A percentile compares a stretch with the other conserved stretches of the same genome.
phyloP scores from a whole-genome alignment of 2,797 vertebrate species.

The Falco berigora region DNA sequence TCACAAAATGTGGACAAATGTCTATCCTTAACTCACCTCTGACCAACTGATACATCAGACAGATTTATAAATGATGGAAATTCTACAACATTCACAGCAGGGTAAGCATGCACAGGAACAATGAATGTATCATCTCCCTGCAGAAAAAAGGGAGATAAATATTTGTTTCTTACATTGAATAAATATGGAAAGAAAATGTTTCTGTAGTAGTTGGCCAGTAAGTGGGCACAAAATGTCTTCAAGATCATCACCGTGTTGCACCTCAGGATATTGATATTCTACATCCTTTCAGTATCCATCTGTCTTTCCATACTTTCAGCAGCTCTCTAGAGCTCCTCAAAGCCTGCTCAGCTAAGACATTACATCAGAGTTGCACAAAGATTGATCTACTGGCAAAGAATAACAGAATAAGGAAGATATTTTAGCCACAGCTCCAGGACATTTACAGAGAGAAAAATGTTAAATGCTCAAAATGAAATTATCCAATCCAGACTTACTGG shows the following conservation, averaged over 20 bases:
- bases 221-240: not conserved
- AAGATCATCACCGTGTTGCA: not conserved
- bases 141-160: not conserved
- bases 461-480: not conserved
- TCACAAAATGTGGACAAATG: not conserved
- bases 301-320: not conserved
- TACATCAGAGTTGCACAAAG: not conserved
- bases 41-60: conserved; percentile 80
- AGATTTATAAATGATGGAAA: conserved; percentile 85
- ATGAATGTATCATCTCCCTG: conserved; percentile 84
- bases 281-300: not conserved
- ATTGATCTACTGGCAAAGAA: not conserved
- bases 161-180: not conserved
- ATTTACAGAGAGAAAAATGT: not conserved
- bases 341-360: not conserved
- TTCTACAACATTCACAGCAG: conserved; percentile 80
- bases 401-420: not conserved
- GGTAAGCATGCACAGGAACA: conserved; percentile 89
- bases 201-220: not conserved
- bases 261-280: not conserved
- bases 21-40: conserved; percentile 76
- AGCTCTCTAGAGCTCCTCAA: not conserved
- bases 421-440: not conserved
- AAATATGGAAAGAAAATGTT: not conserved
- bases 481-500: not conserved